Conservation (phyloP, 23 tunicate species). For the Ascidia mentula region DNA sequence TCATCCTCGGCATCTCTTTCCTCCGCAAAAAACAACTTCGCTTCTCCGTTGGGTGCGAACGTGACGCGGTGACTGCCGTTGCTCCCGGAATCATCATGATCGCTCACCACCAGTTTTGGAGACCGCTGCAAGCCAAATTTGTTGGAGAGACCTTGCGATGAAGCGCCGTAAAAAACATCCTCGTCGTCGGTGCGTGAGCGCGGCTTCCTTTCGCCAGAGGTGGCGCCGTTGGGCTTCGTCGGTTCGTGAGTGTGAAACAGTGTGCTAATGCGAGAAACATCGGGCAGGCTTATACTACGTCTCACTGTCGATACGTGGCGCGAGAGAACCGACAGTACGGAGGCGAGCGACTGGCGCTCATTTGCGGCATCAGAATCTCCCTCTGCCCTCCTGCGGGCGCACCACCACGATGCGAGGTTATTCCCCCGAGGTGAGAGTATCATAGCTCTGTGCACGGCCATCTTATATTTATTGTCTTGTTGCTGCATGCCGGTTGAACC, state of each 20-base stretch:
- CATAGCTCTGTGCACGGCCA: conserved; percentile 75
- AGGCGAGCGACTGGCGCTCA: conserved; percentile 49
- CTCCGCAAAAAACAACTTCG: neutral
- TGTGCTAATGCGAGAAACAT: conserved; percentile 34
- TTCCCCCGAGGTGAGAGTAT: conserved; percentile 77
- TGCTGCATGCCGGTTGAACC: too few relatives aligned
- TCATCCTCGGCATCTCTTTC: neutral
- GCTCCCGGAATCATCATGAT: neutral
- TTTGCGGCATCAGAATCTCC: conserved; percentile 1
- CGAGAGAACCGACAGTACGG: conserved; percentile 63
- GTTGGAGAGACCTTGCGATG: neutral
- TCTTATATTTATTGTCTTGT: conserved; percentile 12
- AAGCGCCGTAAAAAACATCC: neutral
- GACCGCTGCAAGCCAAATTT: neutral
- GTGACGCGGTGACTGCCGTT: neutral
- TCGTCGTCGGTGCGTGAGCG: neutral
- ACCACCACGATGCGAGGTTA: conserved; percentile 65
- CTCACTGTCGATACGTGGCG: conserved; percentile 20
- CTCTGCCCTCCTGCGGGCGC: conserved; percentile 17
- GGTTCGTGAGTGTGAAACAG: conserved; percentile 24
- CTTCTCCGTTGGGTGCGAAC: neutral
- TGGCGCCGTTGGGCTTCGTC: neutral
- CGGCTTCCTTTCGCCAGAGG: neutral
- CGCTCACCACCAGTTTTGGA: neutral
- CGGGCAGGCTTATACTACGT: conserved; percentile 75